Evolutionary conservation across 2,113 vertebrate genomes (phyloP).

Genomic region (Oncorhynchus tshawytscha): DNA sequence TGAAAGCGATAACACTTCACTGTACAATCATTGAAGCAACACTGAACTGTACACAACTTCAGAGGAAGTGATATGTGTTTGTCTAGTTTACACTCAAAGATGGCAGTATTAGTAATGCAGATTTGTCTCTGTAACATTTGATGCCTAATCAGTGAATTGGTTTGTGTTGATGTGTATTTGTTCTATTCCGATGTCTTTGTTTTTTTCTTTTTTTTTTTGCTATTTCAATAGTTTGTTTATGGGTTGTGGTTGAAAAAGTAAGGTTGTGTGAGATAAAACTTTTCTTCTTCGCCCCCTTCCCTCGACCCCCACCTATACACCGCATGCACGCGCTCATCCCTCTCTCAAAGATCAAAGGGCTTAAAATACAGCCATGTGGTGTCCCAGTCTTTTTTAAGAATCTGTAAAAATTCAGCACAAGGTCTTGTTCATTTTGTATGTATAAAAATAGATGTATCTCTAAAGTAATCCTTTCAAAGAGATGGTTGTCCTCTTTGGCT

Average conservation of each 20-base stretch:
- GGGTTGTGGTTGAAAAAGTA: slow-evolving; percentile 44
- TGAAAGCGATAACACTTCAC: slow-evolving; percentile 62
- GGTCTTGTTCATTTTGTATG: slow-evolving; percentile 83
- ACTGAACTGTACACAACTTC: slow-evolving; percentile 69
- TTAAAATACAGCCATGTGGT: slow-evolving; percentile 80
- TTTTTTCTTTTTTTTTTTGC: slow-evolving; percentile 35
- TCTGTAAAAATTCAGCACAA: slow-evolving; percentile 88
- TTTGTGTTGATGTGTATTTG: neutral
- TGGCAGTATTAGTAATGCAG: slow-evolving; percentile 28
- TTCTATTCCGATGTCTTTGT: neutral
- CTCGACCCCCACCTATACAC: slow-evolving; percentile 70
- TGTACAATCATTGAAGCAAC: slow-evolving; percentile 66
- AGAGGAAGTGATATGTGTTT: slow-evolving; percentile 48
- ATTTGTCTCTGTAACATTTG: slow-evolving; percentile 47
- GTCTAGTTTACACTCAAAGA: slow-evolving; percentile 35
- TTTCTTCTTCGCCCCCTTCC: slow-evolving; percentile 67
- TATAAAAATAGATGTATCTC: slow-evolving; percentile 89
- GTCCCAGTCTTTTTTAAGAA: slow-evolving; percentile 83
- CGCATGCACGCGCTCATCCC: slow-evolving; percentile 61
- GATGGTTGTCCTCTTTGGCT: slow-evolving; percentile 81
- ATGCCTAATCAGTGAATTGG: slow-evolving; percentile 38
- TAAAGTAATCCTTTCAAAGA: slow-evolving; percentile 84
- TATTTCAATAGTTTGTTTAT: slow-evolving; percentile 44
- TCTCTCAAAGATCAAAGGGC: slow-evolving; percentile 73
- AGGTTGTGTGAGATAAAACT: slow-evolving; percentile 67